Percentiles rank a stretch among this genome's conserved stretches.
Evolutionary conservation across 2,797 vertebrate genomes (phyloP).

Genomic region (Megalops cyprinoides): DNA sequence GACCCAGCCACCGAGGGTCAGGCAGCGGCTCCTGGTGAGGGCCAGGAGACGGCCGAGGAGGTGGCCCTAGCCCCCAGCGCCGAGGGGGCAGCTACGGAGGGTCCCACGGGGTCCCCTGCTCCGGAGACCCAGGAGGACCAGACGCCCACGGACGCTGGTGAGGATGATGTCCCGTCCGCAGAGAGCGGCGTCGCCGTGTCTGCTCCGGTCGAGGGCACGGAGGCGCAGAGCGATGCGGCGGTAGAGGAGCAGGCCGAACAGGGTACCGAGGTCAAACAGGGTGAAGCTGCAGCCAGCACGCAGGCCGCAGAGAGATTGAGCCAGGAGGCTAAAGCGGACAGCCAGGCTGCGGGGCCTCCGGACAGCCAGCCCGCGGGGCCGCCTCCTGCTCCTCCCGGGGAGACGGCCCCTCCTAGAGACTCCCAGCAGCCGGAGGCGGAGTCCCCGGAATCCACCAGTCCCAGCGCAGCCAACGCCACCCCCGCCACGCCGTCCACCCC

Average conservation of each 20-base stretch:
- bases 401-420: not conserved
- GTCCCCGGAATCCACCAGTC: no score
- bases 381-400: not conserved
- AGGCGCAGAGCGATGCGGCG: not conserved
- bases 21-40: not conserved
- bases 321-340: not conserved
- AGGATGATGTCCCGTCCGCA: no score
- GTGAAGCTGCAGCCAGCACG: not conserved
- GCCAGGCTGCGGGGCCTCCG: not conserved
- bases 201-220: not conserved
- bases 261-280: slow-evolving; percentile 20
- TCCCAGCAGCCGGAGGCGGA: not conserved
- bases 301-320: not conserved
- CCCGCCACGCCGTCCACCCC: not conserved
- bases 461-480: no score
- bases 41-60: slow-evolving; percentile 7
- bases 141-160: no score
- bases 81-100: not conserved
- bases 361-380: not conserved
- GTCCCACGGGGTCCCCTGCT: not conserved
- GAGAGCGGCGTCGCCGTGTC: not conserved
- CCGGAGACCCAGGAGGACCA: no score
- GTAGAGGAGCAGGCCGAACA: slow-evolving; percentile 7
- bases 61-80: not conserved
- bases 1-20: not conserved